Evolutionary conservation across 2,113 vertebrate species (phyloP), one percentile per base, ranked within the genome.

Genomic region (Acrocephalus arundinaceus): DNA sequence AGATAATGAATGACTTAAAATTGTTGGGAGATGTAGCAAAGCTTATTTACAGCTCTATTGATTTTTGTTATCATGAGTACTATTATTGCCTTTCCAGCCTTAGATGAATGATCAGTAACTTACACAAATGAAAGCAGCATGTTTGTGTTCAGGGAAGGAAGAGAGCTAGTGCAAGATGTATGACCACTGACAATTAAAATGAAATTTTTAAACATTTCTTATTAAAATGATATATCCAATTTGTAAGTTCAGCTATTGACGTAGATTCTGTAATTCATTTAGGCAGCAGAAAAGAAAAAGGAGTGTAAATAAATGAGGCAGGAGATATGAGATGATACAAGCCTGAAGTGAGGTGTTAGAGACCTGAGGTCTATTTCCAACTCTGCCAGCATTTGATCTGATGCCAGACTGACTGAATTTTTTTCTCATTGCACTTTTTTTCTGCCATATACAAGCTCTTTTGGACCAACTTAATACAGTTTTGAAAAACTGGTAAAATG

Each of bases 11-110:
- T 88, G 35, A 55, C 39, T 76, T 76, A 20, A 51, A 88, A 66
- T 63, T 92, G 51, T 83, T 92, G 61, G 75, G 30, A 74, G 43
- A 84, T 90, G 88, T 81, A 93, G 76, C 39, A 51, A 74, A 93
- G 74, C 66, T 95, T 89, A 93, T 96, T 95, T 94, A 86, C 57
- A 94, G 72, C 80, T 95, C 55, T 77, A 92, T 86, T 84, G 94
- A 93, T 96, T 97, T 95, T 88, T 86, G 79, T 67, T 71, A 86
- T 86, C 43, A 67, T 63, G 83, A 92, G 83, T 84, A 51, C 35
- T 52, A 59, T 92, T 90, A 93, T 25, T 86, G 70, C 80, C 73
- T 90, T 94, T 71, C 48, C 54, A 84, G 65, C 59, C 52, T 87
- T 63, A 89, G 73, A 90, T 84, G 72, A 89, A 92, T 77, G 68